Percentiles rank a stretch among this genome's conserved stretches.
These are phyloP conservation scores for Sebastes iracundus DNA, from an alignment of 2,797 vertebrate species.

Conservation along the genomic window DNA sequence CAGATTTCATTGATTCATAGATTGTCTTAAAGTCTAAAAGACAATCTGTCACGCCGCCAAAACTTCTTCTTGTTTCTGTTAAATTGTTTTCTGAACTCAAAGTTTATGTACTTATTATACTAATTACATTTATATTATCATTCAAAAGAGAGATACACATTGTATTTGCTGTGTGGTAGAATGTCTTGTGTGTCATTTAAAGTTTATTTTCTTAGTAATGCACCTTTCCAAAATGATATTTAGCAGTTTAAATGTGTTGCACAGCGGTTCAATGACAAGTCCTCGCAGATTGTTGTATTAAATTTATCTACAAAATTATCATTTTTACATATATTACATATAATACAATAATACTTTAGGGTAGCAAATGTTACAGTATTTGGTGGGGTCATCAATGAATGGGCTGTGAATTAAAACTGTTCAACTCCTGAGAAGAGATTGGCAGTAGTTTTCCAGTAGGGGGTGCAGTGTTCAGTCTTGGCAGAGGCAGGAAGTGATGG, in stretches of 20 bases:
- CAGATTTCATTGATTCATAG: neutral
- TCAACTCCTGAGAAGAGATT: neutral
- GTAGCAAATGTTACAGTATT: constrained; percentile 7
- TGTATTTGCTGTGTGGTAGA: neutral
- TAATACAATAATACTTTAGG: constrained; percentile 76
- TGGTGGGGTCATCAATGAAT: neutral
- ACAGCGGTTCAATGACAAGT: neutral
- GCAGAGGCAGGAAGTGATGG: constrained; percentile 80
- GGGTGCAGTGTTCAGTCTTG: constrained; percentile 56
- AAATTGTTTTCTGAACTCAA: neutral
- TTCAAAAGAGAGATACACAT: neutral
- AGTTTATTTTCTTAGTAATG: neutral
- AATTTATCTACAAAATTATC: constrained; percentile 83
- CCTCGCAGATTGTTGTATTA: constrained; percentile 43
- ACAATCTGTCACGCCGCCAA: neutral
- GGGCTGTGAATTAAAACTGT: neutral
- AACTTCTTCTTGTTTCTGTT: neutral
- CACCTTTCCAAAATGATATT: neutral
- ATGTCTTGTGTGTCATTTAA: neutral
- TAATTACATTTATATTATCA: neutral
- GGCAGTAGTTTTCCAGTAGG: constrained; percentile 34
- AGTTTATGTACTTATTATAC: neutral
- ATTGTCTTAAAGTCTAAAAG: neutral
- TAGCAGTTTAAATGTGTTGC: neutral
- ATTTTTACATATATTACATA: constrained; percentile 86